Evolutionary conservation across 1,140 invertebrate genomes (phyloP).

Genomic region (Gryllus bimaculatus): DNA sequence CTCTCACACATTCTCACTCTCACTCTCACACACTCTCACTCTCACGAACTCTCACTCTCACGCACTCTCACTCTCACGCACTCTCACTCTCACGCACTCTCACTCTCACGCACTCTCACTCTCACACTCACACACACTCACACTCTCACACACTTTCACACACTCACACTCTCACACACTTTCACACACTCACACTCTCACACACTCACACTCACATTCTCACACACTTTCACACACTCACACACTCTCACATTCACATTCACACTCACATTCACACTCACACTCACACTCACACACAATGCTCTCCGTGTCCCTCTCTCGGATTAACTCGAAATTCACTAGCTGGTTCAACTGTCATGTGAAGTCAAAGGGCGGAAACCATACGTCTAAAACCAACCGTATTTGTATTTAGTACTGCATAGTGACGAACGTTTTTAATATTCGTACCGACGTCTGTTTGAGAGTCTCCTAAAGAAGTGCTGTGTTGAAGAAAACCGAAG

Average conservation of each 20-base stretch:
- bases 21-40: background rate
- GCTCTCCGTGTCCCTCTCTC: too few species aligned
- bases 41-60: background rate
- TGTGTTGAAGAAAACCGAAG: too few species aligned
- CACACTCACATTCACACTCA: background rate
- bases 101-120: background rate
- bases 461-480: too few species aligned
- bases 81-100: background rate
- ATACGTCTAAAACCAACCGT: too few species aligned
- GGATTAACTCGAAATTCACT: too few species aligned
- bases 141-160: background rate
- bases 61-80: background rate
- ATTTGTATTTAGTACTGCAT: too few species aligned
- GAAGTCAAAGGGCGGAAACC: too few species aligned
- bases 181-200: background rate
- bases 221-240: background rate
- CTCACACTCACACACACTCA: background rate
- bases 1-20: background rate
- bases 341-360: too few species aligned
- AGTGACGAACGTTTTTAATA: too few species aligned
- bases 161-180: background rate
- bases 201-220: background rate
- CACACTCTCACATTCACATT: background rate
- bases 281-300: conserved; percentile 6
- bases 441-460: too few species aligned